Base-by-base conservation (phyloP, 2,888 invertebrate species). In the Drosophila acutilabella region DNA sequence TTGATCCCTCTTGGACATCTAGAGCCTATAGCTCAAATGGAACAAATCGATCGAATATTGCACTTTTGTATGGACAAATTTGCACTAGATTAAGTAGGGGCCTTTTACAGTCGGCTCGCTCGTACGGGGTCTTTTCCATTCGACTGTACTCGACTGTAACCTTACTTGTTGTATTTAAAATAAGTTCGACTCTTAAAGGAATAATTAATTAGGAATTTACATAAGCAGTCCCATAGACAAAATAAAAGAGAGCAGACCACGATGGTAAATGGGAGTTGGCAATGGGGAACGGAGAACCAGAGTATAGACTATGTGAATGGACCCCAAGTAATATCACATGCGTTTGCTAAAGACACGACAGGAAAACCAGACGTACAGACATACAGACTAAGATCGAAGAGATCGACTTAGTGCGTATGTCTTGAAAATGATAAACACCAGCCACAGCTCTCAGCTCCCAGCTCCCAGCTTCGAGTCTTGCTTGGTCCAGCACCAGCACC, bases 391-490 rank as follows among this genome's bases (percentile, higher is more conserved):
- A 50, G 59, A 75, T 67, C 67, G 67, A 57, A 67, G 30, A 64
- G 56, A 70, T 64, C 70, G 45, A 51, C 59, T 73, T 48, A 60
- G 74, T 66, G 57, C 58, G 42, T 44, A 59, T 70, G 59, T 71
- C 57, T 67, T 50, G 60, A 50, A 64, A 76, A 68, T 65, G 78
- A 77, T 80, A 80, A 77, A 67, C 57, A 64, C 66, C 47, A 56
- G 47, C 47, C 44, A 36, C 36, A 13, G 13, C 13, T 36, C 36
- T n/a, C 8, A 57, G 42, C 11, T 40, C 16, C 14, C 5, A 56
- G 42, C 11, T 40, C 18, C 14, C 42, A 30, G 40, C n/a, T 50
- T 16, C 41, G 38, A 51, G 20, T 51, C 38, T 51, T 51, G 23
- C 16, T 47, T 47, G 23, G 47, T n/a, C 16, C 47, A 3, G 6